Evolutionary conservation across 2,888 invertebrate genomes (phyloP).

Genomic region (Aelia acuminata): DNA sequence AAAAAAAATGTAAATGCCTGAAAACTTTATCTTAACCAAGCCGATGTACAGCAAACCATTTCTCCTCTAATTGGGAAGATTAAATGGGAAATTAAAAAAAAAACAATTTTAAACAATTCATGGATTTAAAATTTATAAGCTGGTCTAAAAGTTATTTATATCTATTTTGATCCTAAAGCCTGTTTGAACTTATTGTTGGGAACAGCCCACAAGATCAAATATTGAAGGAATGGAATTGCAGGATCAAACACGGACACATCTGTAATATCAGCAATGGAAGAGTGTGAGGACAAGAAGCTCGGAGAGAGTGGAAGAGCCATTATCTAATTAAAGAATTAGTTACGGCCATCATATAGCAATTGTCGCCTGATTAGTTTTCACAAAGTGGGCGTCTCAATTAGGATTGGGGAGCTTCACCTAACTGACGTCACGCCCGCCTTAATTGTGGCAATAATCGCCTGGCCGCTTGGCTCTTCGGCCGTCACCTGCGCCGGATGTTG

Average conservation of each 20-base stretch:
- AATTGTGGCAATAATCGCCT: conserved; percentile 10
- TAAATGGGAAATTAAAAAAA: no score
- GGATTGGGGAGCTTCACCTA: conserved; percentile 25
- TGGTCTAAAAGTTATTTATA: no score
- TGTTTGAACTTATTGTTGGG: no score
- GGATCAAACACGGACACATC: neutral
- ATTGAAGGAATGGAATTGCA: conserved; percentile 3
- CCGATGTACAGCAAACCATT: no score
- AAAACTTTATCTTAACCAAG: no score
- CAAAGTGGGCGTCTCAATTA: conserved; percentile 25
- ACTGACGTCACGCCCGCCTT: neutral
- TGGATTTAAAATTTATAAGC: no score
- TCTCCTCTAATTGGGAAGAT: no score
- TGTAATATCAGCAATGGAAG: conserved; percentile 14
- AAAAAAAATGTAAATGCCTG: no score
- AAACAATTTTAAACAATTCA: no score
- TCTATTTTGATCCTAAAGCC: no score
- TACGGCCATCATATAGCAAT: conserved; percentile 53
- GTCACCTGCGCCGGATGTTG: neutral
- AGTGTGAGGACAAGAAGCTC: neutral
- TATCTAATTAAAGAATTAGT: conserved; percentile 50
- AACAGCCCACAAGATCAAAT: neutral
- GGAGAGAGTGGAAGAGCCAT: neutral
- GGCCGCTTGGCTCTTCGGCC: neutral
- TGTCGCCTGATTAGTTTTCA: neutral